Evolutionary conservation across 2,888 invertebrate species (phyloP).

Genomic region (Thelaira solivaga): DNA sequence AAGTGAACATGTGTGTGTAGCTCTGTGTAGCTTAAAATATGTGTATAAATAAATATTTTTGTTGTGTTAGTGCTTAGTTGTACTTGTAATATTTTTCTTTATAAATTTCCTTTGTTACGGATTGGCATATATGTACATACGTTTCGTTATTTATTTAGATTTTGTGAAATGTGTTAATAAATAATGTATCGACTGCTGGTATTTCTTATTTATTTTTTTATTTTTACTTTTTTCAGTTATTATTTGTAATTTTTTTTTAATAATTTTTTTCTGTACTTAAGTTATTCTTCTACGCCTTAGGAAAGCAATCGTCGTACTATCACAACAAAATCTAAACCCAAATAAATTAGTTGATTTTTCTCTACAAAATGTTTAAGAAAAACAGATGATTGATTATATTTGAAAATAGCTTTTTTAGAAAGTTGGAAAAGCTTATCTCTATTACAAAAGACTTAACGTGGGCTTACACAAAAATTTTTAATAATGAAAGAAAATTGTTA

Average conservation of each 20-base stretch:
- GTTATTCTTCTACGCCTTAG: too few species aligned
- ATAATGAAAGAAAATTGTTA: too few species aligned
- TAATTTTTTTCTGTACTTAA: neutral
- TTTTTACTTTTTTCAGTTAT: constrained; percentile 15
- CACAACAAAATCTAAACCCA: constrained; percentile 50
- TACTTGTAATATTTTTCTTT: neutral
- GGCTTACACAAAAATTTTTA: too few species aligned
- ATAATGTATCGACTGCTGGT: neutral
- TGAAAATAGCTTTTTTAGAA: constrained; percentile 31
- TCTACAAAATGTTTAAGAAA: constrained; percentile 27
- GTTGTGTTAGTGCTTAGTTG: neutral
- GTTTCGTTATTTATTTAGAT: constrained; percentile 25
- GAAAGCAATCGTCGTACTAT: constrained; percentile 45
- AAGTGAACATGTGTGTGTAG: neutral
- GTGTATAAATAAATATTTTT: constrained; percentile 33
- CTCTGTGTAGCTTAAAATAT: constrained; percentile 16
- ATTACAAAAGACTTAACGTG: too few species aligned
- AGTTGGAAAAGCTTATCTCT: constrained; percentile 18
- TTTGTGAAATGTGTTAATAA: neutral
- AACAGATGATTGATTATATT: constrained; percentile 55
- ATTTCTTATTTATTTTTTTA: neutral
- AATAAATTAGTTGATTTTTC: constrained; percentile 39
- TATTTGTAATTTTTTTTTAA: constrained; percentile 1
- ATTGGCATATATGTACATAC: constrained; percentile 56
- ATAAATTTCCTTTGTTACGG: neutral